Evolutionary conservation across 2,797 vertebrate species (phyloP), one percentile per base, ranked within the genome.

Genomic region (Gallirallus australis): DNA sequence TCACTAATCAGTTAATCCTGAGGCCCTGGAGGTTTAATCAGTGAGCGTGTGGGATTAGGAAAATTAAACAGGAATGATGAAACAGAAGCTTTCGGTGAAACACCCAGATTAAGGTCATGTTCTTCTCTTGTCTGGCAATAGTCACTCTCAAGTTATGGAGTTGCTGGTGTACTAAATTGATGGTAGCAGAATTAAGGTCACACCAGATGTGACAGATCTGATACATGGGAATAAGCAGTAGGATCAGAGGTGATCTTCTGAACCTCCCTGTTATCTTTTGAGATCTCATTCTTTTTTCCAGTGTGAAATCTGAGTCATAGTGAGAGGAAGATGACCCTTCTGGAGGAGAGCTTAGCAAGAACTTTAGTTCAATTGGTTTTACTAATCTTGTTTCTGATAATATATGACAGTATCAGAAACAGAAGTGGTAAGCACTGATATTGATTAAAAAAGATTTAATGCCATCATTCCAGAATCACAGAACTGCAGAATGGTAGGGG

Each of bases 1-100:
- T 68, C 35, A 15, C 11, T 31, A 25, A 53, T 73, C 14, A 8
- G 13, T 77, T 45, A 65, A 57, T 75, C 21, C 75, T 64, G 60
- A 89, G 45, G 24, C 19, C 47, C 19, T 68, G 53, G 21, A 54
- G 3, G 5, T 73, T 83, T 77, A 91, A 73, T 45, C 15, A 52
- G 23, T 42, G 47, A 4, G 0, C 0, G 1, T 21, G 47, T 48
- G 47, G 47, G 47, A 21, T 21, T 23, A 48, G 20, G 15, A 7
- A 7, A 56, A 84, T 18, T 30, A 60, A 83, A 57, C 7, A 61
- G 47, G 17, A 60, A 31, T 16, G 9, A 24, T 70, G 27, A 50
- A 82, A 50, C 4, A 42, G 61, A 56, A 64, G 5, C 17, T 78
- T 76, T 82, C 37, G 39, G 15, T 47, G 60, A 75, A 89, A 28